A percentile compares a stretch with the other conserved stretches of the same genome.
These are phyloP conservation scores for Tragelaphus strepsiceros DNA, from an alignment of 2,113 vertebrate species.

Conservation along the genomic window DNA sequence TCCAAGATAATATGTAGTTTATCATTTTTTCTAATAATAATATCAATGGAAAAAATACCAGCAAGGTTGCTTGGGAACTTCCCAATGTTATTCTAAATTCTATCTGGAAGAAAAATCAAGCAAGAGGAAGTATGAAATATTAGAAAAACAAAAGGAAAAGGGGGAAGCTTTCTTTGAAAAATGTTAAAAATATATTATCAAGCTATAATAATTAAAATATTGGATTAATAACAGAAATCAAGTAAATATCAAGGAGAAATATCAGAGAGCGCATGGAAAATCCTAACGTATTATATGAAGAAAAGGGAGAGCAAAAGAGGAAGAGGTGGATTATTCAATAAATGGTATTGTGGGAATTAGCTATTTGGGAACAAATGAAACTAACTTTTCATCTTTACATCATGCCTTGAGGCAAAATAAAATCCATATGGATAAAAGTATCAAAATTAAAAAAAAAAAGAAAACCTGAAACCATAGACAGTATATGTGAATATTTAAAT, in stretches of 20 bases:
- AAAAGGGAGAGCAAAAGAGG: background rate
- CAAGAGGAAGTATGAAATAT: background rate
- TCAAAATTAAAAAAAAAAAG: background rate
- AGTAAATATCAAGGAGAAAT: background rate
- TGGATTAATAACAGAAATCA: background rate
- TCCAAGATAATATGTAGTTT: background rate
- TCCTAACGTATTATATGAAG: background rate
- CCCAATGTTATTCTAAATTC: background rate
- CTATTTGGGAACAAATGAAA: background rate
- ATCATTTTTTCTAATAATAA: background rate
- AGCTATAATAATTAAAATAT: background rate
- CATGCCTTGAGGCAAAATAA: background rate
- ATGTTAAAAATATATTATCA: background rate
- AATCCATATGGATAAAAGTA: background rate
- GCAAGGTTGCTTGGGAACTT: background rate
- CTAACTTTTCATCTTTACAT: background rate
- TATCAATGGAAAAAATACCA: background rate
- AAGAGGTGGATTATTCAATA: background rate
- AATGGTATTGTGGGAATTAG: background rate
- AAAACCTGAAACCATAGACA: background rate
- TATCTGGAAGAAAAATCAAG: constrained; percentile 6
- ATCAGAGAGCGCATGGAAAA: background rate
- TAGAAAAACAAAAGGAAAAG: background rate
- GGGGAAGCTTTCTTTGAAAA: background rate
- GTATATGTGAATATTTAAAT: background rate